Evolutionary conservation across 2,113 vertebrate species (phyloP), one percentile per base, ranked within the genome.

Genomic region (Equus przewalskii): DNA sequence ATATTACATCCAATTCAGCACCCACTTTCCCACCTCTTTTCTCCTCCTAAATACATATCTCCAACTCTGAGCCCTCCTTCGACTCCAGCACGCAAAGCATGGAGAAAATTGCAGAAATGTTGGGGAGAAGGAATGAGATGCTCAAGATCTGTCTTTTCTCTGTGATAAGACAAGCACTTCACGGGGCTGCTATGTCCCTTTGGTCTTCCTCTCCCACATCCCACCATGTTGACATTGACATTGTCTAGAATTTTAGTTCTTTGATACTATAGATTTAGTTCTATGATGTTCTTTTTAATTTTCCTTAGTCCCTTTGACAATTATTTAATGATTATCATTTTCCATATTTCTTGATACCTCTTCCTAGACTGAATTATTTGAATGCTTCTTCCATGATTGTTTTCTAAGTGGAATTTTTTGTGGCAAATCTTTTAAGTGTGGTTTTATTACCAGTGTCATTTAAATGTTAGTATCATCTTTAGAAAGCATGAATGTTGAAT

Each of bases 271-370:
- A 89, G 67, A 65, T 75, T 75, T 75, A 89, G 9, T 75, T 82
- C 46, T 82, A 65, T 54, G n/a, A 33, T 49, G 62, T 30, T 73
- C 15, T 83, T 15, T 56, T 90, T 36, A 10, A 16, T 41, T 91
- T 85, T 79, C 54, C 21, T 85, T 86, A 70, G 73, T 86, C 33
- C 33, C 79, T 85, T 26, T 58, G 64, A 54, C 21, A 79, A 60
- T 28, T 92, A 56, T 72, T 70, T 72, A 62, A 79, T 95, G n/a
- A 13, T 85, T 91, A 49, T 69, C 41, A 91, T 79, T 95, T 85
- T 24, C 24, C 51, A 41, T 51, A 24, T 79, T 33, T 78, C 51
- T 82, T 75, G 70, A 58, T 49, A 51, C 22, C 67, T 58, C 36
- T 81, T 75, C 13, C 44, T 79, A 62, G 70, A 15, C 13, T 33